A percentile compares a stretch with the other conserved stretches of the same genome.
Conservation (phyloP, 2,113 vertebrate genomes). For the Leptodactylus fuscus region DNA sequence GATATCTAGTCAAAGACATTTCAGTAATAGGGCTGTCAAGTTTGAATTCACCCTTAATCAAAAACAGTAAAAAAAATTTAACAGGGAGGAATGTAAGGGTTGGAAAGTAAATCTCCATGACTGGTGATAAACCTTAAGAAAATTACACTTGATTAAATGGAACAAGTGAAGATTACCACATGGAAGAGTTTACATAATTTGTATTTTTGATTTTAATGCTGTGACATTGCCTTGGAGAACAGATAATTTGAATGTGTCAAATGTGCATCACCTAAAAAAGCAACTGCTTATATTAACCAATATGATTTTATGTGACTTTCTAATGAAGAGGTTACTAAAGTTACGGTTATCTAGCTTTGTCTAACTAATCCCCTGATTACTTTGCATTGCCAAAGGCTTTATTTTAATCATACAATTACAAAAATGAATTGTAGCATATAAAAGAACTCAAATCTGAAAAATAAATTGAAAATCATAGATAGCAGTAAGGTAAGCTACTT, state of each 20-base stretch:
- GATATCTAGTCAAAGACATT: too few relatives aligned
- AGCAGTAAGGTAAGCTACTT: slow-evolving; percentile 39
- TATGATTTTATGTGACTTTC: slow-evolving; percentile 33
- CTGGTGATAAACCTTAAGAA: background rate
- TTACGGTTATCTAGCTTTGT: slow-evolving; percentile 36
- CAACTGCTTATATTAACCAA: slow-evolving; percentile 2
- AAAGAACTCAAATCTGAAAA: slow-evolving; percentile 47
- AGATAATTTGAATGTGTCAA: background rate
- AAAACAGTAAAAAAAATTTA: too few relatives aligned
- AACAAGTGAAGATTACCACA: background rate
- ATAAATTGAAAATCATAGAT: slow-evolving; percentile 54
- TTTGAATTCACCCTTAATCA: too few relatives aligned
- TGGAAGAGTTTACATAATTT: background rate
- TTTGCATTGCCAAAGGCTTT: slow-evolving; percentile 48
- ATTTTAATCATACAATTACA: slow-evolving; percentile 53
- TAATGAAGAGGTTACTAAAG: slow-evolving; percentile 45
- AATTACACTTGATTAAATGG: background rate
- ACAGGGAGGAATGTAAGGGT: too few relatives aligned
- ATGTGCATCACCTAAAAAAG: slow-evolving; percentile 4
- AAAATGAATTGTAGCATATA: slow-evolving; percentile 50
- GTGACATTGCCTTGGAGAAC: background rate
- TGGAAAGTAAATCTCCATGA: background rate
- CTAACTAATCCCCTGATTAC: slow-evolving; percentile 39
- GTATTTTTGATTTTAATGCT: background rate
- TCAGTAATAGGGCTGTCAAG: too few relatives aligned